Base-by-base conservation (phyloP, 2,113 vertebrate species). In the Pipa parva region DNA sequence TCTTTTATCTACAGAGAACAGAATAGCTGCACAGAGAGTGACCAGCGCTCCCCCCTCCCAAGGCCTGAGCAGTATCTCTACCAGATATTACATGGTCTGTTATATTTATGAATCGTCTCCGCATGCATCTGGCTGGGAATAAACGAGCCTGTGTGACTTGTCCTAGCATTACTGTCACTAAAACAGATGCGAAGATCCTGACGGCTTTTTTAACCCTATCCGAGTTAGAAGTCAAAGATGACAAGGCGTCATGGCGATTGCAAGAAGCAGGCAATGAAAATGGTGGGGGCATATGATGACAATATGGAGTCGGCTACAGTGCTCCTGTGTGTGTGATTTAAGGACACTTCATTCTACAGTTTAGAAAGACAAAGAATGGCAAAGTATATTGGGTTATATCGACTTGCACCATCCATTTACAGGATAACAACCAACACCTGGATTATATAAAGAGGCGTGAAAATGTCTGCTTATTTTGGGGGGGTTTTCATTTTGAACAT, bases 251-350 rank as follows among this genome's bases (percentile, higher is more conserved):
- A 24, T 2, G 17, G 4, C 78, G 75, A 62, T 76, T 74, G 24
- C 58, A 74, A 72, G 1, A 71, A 76, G 77, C 83, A 73, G 74
- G 21, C 46, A 60, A 42, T 24, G 31, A 24, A 3, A 5, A 66
- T 15, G 20, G 8, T 1, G 42, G 49, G 11, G 64, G 13, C 17
- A 10, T 71, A 73, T 17, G 25, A 54, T 50, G 57, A 59, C 63
- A 69, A 70, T 63, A 72, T 79, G 84, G 83, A 80, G 84, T 84
- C 82, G 76, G 71, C 75, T 80, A 78, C 79, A 78, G 84, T 76
- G 86, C 13, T 77, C 75, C 73, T 17, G n/a, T n/a, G n/a, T 42
- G 39, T 42, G 39, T 42, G 13, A 5, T 42, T 42, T 42, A n/a
- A 17, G 15, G 17, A n/a, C 17, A 42, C 17, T 42, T 6, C 33